phyloP scores from a whole-genome alignment of 1,140 invertebrate genomes.

The Chlorops oryzae region DNA sequence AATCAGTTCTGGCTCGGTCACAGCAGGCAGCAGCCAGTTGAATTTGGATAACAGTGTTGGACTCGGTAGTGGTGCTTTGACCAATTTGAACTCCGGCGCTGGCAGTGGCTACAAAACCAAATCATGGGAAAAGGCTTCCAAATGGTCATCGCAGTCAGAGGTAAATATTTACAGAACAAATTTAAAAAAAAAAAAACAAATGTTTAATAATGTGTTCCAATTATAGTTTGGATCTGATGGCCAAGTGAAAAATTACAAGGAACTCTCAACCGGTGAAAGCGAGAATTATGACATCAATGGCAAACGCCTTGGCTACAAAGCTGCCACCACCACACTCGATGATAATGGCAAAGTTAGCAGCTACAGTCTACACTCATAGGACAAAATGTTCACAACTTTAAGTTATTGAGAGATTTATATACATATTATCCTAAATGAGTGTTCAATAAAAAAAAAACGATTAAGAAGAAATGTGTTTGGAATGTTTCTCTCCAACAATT shows the following conservation, averaged over 20 bases:
- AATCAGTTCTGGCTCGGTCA: slow-evolving; percentile 19
- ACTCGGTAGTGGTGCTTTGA: slow-evolving; percentile 17
- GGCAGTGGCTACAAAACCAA: slow-evolving; percentile 36
- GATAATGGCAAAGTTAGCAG: slow-evolving; percentile 43
- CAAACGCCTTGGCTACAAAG: slow-evolving; percentile 36
- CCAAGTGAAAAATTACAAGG: slow-evolving; percentile 40
- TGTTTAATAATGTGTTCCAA: not conserved
- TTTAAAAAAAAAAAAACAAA: not conserved
- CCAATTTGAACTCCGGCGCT: slow-evolving; percentile 8
- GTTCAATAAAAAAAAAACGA: not conserved
- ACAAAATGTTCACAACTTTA: not conserved
- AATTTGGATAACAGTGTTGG: slow-evolving; percentile 9
- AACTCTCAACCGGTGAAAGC: slow-evolving; percentile 43
- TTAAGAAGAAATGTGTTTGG: not conserved
- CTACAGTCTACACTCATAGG: slow-evolving; percentile 44
- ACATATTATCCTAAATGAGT: not conserved
- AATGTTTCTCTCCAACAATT: too few species aligned
- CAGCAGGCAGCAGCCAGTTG: slow-evolving; percentile 19
- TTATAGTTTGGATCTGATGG: slow-evolving; percentile 34
- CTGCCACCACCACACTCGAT: slow-evolving; percentile 44
- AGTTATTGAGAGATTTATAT: not conserved
- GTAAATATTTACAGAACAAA: slow-evolving; percentile 18
- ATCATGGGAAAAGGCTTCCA: slow-evolving; percentile 47
- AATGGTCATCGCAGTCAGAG: slow-evolving; percentile 45
- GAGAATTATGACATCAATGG: slow-evolving; percentile 41